Evolutionary conservation across 2,797 vertebrate species (phyloP).

Genomic region (Chelon auratus): DNA sequence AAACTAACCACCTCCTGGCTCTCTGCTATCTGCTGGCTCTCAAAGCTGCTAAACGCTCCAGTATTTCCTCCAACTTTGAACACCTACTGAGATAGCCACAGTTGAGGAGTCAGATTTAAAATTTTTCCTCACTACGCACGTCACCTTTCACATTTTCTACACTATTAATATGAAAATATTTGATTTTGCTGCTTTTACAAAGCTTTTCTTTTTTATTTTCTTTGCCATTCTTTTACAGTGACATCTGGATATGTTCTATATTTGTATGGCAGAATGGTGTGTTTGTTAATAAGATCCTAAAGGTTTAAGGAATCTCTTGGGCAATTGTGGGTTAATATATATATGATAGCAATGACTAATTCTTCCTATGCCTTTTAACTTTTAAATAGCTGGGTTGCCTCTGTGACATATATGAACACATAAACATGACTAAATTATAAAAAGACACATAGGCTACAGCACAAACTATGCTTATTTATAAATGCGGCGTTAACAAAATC

Average conservation of each 20-base stretch:
- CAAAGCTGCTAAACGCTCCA: neutral
- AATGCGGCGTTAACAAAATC: conserved; percentile 52
- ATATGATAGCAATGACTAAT: neutral
- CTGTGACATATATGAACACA: conserved; percentile 1
- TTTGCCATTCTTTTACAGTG: neutral
- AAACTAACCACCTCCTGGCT: too few species aligned
- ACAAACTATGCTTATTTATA: conserved; percentile 49
- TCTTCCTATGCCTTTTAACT: neutral
- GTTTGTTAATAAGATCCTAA: neutral
- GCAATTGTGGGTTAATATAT: neutral
- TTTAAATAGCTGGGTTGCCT: neutral
- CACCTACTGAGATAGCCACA: too few species aligned
- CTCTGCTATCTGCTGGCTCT: neutral
- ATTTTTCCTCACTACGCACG: too few species aligned
- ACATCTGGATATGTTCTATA: neutral
- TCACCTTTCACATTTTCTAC: neutral
- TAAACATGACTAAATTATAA: conserved; percentile 5
- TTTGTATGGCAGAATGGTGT: neutral
- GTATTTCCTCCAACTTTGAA: too few species aligned
- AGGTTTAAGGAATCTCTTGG: too few species aligned
- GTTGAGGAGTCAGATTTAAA: too few species aligned
- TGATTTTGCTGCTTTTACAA: too few species aligned
- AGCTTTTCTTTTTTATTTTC: neutral
- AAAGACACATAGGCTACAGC: conserved; percentile 14
- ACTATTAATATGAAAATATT: neutral